These are phyloP conservation scores for Plectropomus leopardus DNA, from an alignment of 2,113 vertebrate species.

Conservation along the genomic window DNA sequence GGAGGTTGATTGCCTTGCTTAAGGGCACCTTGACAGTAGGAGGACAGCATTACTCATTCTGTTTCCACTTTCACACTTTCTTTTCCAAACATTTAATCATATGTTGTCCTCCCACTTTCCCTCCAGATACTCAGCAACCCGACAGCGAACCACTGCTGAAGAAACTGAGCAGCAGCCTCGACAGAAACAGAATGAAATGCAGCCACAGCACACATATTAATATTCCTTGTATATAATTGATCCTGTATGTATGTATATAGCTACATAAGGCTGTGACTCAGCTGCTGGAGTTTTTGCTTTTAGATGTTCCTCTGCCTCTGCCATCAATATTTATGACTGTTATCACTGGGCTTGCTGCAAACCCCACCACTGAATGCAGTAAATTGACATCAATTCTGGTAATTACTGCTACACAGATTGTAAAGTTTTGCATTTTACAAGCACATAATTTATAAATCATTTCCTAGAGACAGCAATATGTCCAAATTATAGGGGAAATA, in stretches of 20 bases:
- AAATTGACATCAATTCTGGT: not conserved
- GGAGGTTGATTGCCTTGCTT: slow-evolving; percentile 57
- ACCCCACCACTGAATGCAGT: not conserved
- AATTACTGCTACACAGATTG: no score
- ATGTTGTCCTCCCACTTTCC: slow-evolving; percentile 53
- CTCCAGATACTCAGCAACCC: slow-evolving; percentile 27
- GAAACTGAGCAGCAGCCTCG: slow-evolving; percentile 1
- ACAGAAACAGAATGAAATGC: not conserved
- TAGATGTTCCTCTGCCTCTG: not conserved
- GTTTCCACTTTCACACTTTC: slow-evolving; percentile 29
- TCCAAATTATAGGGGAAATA: no score
- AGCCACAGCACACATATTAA: slow-evolving; percentile 12
- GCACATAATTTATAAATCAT: not conserved
- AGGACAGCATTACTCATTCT: slow-evolving; percentile 54
- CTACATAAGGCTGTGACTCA: slow-evolving; percentile 9
- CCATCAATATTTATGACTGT: not conserved
- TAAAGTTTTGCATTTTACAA: not conserved
- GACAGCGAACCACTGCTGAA: slow-evolving; percentile 6
- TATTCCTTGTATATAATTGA: no score
- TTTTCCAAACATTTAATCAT: slow-evolving; percentile 60
- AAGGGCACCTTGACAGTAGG: slow-evolving; percentile 62
- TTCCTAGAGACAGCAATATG: no score
- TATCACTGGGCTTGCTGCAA: no score
- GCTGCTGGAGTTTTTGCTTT: not conserved
- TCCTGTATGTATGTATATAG: not conserved